phyloP scores from a whole-genome alignment of 2,113 vertebrate species.

The Eretmochelys imbricata region DNA sequence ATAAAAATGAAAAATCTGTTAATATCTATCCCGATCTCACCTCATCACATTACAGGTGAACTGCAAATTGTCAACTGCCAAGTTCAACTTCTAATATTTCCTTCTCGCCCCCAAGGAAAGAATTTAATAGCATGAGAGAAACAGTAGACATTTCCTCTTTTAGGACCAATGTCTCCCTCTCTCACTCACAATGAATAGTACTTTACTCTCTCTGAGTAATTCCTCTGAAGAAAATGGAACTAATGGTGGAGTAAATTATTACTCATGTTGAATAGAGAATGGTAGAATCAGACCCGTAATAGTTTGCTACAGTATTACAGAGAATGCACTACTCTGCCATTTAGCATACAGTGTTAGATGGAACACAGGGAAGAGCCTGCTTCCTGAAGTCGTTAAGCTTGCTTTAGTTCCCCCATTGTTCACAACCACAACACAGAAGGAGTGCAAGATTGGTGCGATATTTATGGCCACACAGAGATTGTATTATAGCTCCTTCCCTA shows the following conservation, averaged over 20 bases:
- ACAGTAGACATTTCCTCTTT: not conserved
- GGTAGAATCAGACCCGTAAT: not conserved
- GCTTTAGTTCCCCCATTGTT: not conserved
- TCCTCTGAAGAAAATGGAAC: not conserved
- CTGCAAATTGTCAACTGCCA: constrained; percentile 23
- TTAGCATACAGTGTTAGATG: not conserved
- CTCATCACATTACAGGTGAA: constrained; percentile 18
- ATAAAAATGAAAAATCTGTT: constrained; percentile 24
- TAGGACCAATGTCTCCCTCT: not conserved
- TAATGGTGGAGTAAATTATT: not conserved
- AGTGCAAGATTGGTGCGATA: not conserved
- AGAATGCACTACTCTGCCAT: not conserved
- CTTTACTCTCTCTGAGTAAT: not conserved
- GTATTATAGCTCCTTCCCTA: not conserved
- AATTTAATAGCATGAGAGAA: not conserved
- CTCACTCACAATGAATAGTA: not conserved
- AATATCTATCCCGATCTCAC: not conserved
- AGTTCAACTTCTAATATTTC: not conserved
- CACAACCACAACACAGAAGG: not conserved
- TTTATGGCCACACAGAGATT: not conserved
- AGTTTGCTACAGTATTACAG: not conserved
- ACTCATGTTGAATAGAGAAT: not conserved
- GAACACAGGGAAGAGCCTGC: not conserved
- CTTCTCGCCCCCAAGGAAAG: not conserved
- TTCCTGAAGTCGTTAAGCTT: not conserved